Percentiles rank a stretch among this genome's conserved stretches.
phyloP scores from a whole-genome alignment of 2,888 invertebrate species.

The Andrena hattorfiana region DNA sequence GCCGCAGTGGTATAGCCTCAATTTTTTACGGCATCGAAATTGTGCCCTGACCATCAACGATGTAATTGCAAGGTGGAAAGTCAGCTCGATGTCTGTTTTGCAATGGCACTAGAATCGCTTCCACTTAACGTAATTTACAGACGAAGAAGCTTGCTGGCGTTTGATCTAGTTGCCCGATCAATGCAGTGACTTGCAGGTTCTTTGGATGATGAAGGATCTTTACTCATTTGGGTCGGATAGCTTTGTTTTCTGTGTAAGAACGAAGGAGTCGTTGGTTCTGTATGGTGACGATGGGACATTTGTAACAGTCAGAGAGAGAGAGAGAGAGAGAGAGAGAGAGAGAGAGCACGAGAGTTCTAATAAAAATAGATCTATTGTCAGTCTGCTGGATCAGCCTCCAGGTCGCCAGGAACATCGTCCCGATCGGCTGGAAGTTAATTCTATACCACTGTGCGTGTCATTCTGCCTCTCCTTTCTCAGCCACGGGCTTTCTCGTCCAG shows the following conservation, averaged over 20 bases:
- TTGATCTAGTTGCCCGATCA: no score
- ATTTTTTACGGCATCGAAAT: constrained; percentile 20
- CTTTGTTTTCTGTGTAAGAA: no score
- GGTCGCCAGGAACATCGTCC: background rate
- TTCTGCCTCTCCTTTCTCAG: constrained; percentile 26
- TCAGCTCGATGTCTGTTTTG: constrained; percentile 9
- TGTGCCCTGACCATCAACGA: background rate
- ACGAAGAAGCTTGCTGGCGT: background rate
- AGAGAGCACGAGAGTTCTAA: no score
- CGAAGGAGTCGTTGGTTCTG: no score
- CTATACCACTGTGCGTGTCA: constrained; percentile 36
- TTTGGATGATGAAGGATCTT: no score
- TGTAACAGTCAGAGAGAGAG: no score
- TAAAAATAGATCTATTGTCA: background rate
- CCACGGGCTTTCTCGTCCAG: constrained; percentile 21
- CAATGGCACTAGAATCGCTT: constrained; percentile 8
- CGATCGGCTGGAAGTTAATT: constrained; percentile 42
- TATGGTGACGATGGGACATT: no score
- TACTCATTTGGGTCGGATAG: no score
- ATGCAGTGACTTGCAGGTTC: no score
- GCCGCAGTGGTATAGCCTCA: constrained; percentile 11
- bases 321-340: no score
- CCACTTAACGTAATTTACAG: constrained; percentile 16
- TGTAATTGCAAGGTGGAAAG: constrained; percentile 20
- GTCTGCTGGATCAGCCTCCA: constrained; percentile 1